Conservation (phyloP, 1,140 invertebrate genomes). For the Listronotus oregonensis region DNA sequence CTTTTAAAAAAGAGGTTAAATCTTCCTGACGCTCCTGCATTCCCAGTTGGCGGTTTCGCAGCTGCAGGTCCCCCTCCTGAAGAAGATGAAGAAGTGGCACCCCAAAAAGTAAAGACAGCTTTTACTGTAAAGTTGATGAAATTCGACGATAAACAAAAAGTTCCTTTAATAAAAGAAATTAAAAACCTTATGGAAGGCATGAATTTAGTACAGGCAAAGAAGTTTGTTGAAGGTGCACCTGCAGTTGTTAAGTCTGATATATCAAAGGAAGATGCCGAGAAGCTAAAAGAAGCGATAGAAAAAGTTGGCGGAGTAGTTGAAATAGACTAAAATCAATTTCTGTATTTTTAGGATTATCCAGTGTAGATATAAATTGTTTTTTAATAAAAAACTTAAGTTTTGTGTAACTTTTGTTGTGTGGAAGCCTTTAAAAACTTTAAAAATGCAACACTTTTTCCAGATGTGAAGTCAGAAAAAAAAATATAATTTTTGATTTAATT, state of each 20-base stretch:
- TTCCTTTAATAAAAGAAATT: conserved; percentile 94
- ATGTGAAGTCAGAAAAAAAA: no score
- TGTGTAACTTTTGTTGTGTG: no score
- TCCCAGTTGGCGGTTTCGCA: conserved; percentile 72
- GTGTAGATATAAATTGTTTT: conserved; percentile 1
- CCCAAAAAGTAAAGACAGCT: conserved; percentile 64
- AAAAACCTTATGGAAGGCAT: conserved; percentile 89
- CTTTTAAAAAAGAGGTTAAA: conserved; percentile 86
- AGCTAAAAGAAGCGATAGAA: conserved; percentile 80
- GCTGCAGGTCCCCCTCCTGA: conserved; percentile 59
- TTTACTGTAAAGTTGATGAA: conserved; percentile 80
- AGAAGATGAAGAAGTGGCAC: conserved; percentile 64
- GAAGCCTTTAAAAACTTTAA: no score
- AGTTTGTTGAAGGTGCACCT: conserved; percentile 95
- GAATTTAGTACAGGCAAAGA: conserved; percentile 98
- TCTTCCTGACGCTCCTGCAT: conserved; percentile 86
- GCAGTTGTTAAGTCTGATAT: conserved; percentile 87
- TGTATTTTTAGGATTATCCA: conserved; percentile 8
- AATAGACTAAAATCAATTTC: conserved; percentile 70
- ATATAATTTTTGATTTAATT: no score
- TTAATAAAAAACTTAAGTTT: no score
- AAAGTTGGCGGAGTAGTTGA: conserved; percentile 87
- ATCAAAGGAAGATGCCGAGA: conserved; percentile 93
- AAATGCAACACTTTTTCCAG: no score
- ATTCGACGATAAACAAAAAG: conserved; percentile 94